A percentile compares a stretch with the other conserved stretches of the same genome.
Conservation (phyloP, 2,113 vertebrate genomes). For the Thinocorus orbignyianus region DNA sequence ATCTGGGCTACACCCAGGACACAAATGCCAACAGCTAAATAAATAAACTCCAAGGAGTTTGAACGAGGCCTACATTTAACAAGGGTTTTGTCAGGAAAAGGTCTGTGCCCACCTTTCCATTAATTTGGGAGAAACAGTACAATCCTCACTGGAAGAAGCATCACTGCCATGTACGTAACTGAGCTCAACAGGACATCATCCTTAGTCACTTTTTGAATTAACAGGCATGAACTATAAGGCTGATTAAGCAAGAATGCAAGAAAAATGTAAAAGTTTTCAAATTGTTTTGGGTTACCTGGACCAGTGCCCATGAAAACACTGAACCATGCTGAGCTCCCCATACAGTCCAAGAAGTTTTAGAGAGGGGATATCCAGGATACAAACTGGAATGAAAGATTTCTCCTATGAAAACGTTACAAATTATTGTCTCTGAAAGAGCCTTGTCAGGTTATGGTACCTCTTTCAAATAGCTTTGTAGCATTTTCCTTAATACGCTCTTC, state of each 20-base stretch:
- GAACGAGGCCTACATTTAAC: background rate
- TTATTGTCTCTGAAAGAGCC: background rate
- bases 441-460: background rate
- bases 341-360: background rate
- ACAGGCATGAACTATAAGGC: background rate
- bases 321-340: background rate
- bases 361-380: background rate
- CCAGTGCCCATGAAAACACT: background rate
- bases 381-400: background rate
- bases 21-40: background rate
- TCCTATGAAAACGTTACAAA: background rate
- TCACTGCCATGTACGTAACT: background rate
- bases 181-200: background rate
- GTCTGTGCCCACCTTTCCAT: background rate
- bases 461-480: background rate
- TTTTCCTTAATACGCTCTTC: background rate
- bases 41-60: background rate
- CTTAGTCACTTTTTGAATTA: background rate
- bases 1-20: background rate
- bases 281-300: background rate
- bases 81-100: background rate
- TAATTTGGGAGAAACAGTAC: background rate
- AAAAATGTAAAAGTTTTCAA: background rate
- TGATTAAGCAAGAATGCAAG: background rate
- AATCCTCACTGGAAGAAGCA: background rate